Conservation (phyloP, 2,888 invertebrate species). For the Cheilosia vernalis region DNA sequence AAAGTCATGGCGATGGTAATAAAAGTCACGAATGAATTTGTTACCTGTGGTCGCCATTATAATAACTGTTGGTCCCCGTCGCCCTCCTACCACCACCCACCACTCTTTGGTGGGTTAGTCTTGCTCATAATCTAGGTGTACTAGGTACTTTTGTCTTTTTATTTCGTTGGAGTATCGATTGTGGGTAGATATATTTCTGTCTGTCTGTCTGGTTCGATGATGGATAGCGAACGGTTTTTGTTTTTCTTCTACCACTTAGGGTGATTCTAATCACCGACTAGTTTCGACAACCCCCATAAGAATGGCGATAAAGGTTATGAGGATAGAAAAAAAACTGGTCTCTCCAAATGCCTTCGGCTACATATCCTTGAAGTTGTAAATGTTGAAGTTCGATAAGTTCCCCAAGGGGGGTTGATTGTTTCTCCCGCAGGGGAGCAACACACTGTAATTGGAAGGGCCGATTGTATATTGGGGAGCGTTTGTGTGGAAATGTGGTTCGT, state of each 20-base stretch:
- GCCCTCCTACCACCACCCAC: not conserved
- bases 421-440: not conserved
- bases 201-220: slow-evolving; percentile 4
- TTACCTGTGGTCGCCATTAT: not conserved
- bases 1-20: not conserved
- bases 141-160: not conserved
- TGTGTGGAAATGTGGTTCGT: no score
- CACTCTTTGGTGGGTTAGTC: not conserved
- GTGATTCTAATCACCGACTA: slow-evolving; percentile 1
- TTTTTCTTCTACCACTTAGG: not conserved
- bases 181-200: not conserved
- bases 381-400: not conserved
- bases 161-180: not conserved
- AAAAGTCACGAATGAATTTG: not conserved
- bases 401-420: not conserved
- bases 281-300: not conserved
- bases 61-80: not conserved
- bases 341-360: not conserved
- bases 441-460: no score
- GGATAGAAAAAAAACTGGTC: not conserved
- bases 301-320: not conserved
- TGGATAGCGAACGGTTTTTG: not conserved
- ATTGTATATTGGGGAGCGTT: no score
- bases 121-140: not conserved
- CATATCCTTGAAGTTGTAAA: no score